Base-by-base conservation (phyloP, 2,888 invertebrate genomes). In the Uropetala carovei region DNA sequence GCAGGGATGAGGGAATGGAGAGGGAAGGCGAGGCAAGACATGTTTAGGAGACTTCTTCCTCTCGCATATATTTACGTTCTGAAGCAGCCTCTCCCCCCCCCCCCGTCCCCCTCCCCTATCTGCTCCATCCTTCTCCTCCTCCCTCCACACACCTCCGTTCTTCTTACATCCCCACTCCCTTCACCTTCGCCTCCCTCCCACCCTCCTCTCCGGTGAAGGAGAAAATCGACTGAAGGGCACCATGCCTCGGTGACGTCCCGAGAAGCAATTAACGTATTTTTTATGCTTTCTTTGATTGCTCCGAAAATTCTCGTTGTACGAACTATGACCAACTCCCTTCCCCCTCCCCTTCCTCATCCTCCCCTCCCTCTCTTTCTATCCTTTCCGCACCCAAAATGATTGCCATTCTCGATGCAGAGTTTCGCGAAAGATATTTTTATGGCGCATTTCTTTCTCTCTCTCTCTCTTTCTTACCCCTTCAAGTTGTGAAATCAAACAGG, bases 181-280 rank as follows among this genome's bases (percentile, higher is more conserved):
- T 27, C 27, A 13, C 81, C 11, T 30, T 30, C 27, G 5, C 27
- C 81, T 22, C 85, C 58, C 27, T 56, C 0, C 82, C 75, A 9
- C 43, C 27, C 43, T n/a, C 43, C 59, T 16, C 64, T 3, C 27
- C 30, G 30, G 8, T 16, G 16, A 56, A 22, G 89, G 8, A 43
- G 89, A 68, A 60, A 68, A 11, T 89, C 89, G 60, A 60, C 60
- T 89, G 56, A 89, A 86, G 75, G 59, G 89, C 91, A 58, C 92
- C 91, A 89, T 89, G 89, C 89, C 89, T 89, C 43, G 64, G 89
- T 89, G 89, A 89, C 89, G 89, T 89, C 89, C 43, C 89, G 13
- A 89, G 89, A 89, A 89, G 89, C 89, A 89, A 89, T 89, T 89
- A 89, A 89, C 89, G 89, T 64, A 89, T 64, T 89, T 89, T 89